Evolutionary conservation across 2,113 vertebrate genomes (phyloP).

Genomic region (Semicossyphus pulcher): DNA sequence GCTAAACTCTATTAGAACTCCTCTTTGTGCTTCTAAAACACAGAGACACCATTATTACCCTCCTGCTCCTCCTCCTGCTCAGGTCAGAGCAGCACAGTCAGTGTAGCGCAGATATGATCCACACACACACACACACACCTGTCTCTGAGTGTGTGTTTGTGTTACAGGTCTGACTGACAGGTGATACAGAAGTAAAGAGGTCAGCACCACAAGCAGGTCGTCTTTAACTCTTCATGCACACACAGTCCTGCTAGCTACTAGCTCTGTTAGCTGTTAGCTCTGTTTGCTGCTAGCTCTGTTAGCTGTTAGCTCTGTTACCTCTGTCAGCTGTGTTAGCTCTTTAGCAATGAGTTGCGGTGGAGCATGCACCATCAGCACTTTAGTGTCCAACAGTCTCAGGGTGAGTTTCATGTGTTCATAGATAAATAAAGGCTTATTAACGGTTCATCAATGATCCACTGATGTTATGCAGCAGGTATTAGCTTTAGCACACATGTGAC

Average conservation of each 20-base stretch:
- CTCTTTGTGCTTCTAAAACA: constrained; percentile 72
- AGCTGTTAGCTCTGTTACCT: background rate
- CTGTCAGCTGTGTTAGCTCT: no score
- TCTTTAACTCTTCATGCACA: constrained; percentile 41
- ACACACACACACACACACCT: background rate
- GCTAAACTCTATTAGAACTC: constrained; percentile 48
- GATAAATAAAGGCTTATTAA: background rate
- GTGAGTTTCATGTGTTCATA: no score
- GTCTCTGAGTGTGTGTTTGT: constrained; percentile 3
- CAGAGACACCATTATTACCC: constrained; percentile 20
- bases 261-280: background rate
- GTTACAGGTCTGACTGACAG: background rate
- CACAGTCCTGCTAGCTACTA: background rate
- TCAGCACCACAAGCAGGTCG: background rate
- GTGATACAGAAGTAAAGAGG: background rate
- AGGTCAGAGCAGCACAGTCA: background rate
- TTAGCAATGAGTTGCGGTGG: background rate
- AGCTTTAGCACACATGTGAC: no score
- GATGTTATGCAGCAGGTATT: background rate
- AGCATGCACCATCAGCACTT: background rate
- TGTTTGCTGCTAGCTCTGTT: no score
- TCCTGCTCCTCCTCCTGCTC: background rate
- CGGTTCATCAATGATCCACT: background rate
- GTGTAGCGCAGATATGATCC: background rate
- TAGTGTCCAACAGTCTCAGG: no score